Evolutionary conservation across 1,140 invertebrate species (phyloP), one percentile per base, ranked within the genome.

Genomic region (Ceratina calcarata): DNA sequence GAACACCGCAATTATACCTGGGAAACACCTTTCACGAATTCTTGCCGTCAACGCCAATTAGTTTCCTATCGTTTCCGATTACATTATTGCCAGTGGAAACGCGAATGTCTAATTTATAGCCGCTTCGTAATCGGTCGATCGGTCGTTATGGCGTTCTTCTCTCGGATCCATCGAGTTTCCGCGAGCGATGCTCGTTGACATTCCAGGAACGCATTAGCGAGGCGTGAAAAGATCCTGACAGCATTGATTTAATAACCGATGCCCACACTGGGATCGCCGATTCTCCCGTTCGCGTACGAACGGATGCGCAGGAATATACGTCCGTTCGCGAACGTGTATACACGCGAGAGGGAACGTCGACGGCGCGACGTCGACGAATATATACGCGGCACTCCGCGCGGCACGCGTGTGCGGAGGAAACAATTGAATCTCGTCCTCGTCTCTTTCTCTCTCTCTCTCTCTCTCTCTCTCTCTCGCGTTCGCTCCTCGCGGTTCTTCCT

Each of bases 321-420:
- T 70, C 75, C 58, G 64, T 58, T 27, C 45, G 67, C 55, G 78
- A 84, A 89, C 83, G 85, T 88, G 83, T 87, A 84, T 73, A 78
- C 27, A n/a, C 60, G 60, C 27, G 24, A 55, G 57, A 53, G 67
- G 37, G 24, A 77, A 32, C 24, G 70, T 69, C 67, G 58, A 69
- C 74, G 75, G 71, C 68, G 69, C 57, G 45, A 69, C 74, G 67
- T 53, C 49, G 76, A 78, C 68, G 69, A 10, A 78, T 53, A 72
- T 86, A 80, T 85, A 83, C 86, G 80, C 86, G 87, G 84, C 86
- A 89, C 85, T 90, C 37, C 2, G 37, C 88, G 88, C 82, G 86
- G 86, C 88, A 91, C 90, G 90, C 90, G 91, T 91, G 90, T 91
- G 91, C 91, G 90, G 88, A 92, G 91, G 92, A 92, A 93, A 93